Percentiles rank a stretch among this genome's conserved stretches.
Conservation (phyloP, 1,140 invertebrate genomes). For the Magallana gigas region DNA sequence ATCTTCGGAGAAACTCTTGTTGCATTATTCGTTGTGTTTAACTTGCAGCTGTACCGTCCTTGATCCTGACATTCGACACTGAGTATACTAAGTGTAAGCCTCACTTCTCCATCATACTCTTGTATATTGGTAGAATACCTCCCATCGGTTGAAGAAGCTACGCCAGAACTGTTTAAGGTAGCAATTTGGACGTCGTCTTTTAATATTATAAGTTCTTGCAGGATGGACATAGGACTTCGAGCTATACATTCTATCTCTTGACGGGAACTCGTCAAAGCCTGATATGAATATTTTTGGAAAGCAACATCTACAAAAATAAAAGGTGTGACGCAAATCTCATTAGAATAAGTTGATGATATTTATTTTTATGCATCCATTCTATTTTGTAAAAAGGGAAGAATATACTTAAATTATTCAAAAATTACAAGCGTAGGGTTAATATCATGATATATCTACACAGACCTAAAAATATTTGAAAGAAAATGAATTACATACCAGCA, state of each 20-base stretch:
- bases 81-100: neutral
- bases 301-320: neutral
- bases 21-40: neutral
- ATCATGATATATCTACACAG: too few species aligned
- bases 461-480: too few species aligned
- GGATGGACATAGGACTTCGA: neutral
- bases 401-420: too few species aligned
- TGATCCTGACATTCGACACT: neutral
- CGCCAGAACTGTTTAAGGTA: neutral
- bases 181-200: neutral
- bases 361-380: too few species aligned
- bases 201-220: neutral
- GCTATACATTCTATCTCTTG: conserved; percentile 22
- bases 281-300: neutral
- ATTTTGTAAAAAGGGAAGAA: too few species aligned
- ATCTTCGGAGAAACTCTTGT: neutral
- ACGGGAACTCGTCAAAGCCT: neutral
- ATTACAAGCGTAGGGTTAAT: too few species aligned
- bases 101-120: neutral
- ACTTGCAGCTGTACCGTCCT: neutral
- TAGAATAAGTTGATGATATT: too few species aligned
- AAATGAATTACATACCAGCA: neutral
- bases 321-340: too few species aligned
- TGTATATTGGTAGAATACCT: neutral
- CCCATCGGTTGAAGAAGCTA: neutral